Evolutionary conservation across 2,113 vertebrate genomes (phyloP), one percentile per base, ranked within the genome.

Genomic region (Elephas maximus): DNA sequence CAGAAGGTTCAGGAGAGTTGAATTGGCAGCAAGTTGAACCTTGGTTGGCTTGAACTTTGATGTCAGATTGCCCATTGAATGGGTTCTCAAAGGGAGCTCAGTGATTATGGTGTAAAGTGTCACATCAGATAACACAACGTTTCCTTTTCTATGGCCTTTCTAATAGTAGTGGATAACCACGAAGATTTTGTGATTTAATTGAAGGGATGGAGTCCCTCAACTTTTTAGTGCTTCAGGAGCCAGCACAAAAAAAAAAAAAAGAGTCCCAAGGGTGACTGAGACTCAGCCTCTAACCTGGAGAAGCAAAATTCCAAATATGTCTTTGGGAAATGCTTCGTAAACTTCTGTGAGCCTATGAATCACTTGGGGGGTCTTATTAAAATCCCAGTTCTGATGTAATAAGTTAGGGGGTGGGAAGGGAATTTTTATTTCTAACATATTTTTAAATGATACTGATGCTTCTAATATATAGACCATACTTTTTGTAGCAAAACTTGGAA

Each of bases 401-500:
- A 28, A 21, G 30, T 37, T 48, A 65, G 18, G 44, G 44, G 18
- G 7, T 37, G 0, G 20, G 65, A 6, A 51, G 17, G 62, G 12
- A 78, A 92, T 91, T 53, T 78, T 37, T 0, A 76, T 86, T 93
- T 94, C 33, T 78, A 89, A 69, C 60, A 92, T 48, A 28, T 96
- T 81, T 6, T 79, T 81, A 83, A 41, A 23, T 65, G 57, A 86
- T 88, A 33, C 2, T 45, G 6, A 62, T 53, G 45, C 26, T 91
- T 93, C 26, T 74, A 21, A 71, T 71, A 53, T 15, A 41, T 91
- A 90, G 44, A 77, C 90, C 26, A 87, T 44, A 87, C 11, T 82
- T 37, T 44, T 65, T 62, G 6, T 76, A 87, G n/a, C 48, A 96
- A 94, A 85, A 86, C 15, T 81, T 71, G 73, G n/a, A 67, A 10